Evolutionary conservation across 2,888 invertebrate genomes (phyloP), one percentile per base, ranked within the genome.

Genomic region (Odontothrips loti): DNA sequence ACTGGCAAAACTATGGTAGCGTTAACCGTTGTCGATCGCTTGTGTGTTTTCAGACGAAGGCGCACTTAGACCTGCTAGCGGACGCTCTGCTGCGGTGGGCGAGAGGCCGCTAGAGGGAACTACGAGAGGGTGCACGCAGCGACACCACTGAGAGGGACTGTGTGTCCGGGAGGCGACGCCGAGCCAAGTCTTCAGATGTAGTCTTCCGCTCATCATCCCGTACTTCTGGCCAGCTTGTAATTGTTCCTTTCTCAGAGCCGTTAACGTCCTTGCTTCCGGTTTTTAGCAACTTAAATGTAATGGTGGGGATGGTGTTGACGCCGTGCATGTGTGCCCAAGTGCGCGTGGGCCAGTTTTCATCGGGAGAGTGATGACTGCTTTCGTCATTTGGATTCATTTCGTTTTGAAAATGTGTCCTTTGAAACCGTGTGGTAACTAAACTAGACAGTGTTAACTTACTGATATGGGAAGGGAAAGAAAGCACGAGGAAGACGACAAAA

Each of bases 21-120:
- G 43, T 1, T 34, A n/a, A 47, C 48, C 43, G 15, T 79, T 79
- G 17, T 79, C n/a, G n/a, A n/a, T n/a, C n/a, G n/a, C 43, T 79
- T 6, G 34, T 79, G 17, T 29, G 47, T 79, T 43, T 91, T 81
- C 93, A 97, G 97, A 97, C 96, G 86, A 97, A 96, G 89, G 96
- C 96, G 87, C 97, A 97, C 88, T 90, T 97, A 89, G 96, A 97
- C 90, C 96, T 97, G 85, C 89, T 97, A 88, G 97, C 97, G 84
- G 97, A 97, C 89, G 97, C 96, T 87, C 91, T 97, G 86, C 90
- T 97, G 85, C 93, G 96, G 88, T 97, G 96, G 96, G 96, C 96
- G 87, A 91, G 96, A 89, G 96, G 96, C 86, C 96, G 96, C 90
- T 96, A 95, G 68, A 23, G 58, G 17, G 20, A n/a, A n/a, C n/a